Conservation (phyloP, 2,113 vertebrate genomes). For the Pseudopodoces humilis region DNA sequence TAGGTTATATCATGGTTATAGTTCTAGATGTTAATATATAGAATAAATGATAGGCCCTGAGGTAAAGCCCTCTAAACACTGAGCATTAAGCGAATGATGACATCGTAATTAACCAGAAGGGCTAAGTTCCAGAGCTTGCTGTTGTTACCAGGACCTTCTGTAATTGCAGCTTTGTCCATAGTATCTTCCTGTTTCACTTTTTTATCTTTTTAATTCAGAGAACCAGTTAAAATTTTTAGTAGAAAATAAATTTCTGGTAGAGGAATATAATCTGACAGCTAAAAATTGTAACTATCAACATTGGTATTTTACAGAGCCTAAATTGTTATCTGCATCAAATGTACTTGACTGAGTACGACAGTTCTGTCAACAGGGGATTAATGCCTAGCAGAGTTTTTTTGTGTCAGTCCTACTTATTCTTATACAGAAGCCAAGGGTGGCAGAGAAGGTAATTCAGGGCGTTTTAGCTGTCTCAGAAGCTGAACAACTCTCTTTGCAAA, state of each 20-base stretch:
- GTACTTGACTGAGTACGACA: not conserved
- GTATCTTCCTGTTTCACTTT: conserved; percentile 51
- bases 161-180: conserved; percentile 42
- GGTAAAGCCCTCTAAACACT: conserved; percentile 59
- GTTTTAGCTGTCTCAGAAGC: not conserved
- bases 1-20: conserved; percentile 53
- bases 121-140: conserved; percentile 51
- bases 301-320: conserved; percentile 1
- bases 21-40: conserved; percentile 75
- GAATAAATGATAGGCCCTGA: conserved; percentile 71
- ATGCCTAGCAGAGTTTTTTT: not conserved
- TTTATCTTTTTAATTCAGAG: not conserved
- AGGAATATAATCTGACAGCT: conserved; percentile 17
- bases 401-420: not conserved
- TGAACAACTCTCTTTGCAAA: not conserved
- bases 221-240: conserved; percentile 23
- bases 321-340: not conserved
- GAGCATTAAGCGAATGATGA: conserved; percentile 27
- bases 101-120: conserved; percentile 56
- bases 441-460: not conserved
- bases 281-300: not conserved
- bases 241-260: not conserved
- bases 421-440: not conserved
- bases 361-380: not conserved
- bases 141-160: conserved; percentile 34